Base-by-base conservation (phyloP, 2,888 invertebrate genomes). In the Ennomos fuscantarius region DNA sequence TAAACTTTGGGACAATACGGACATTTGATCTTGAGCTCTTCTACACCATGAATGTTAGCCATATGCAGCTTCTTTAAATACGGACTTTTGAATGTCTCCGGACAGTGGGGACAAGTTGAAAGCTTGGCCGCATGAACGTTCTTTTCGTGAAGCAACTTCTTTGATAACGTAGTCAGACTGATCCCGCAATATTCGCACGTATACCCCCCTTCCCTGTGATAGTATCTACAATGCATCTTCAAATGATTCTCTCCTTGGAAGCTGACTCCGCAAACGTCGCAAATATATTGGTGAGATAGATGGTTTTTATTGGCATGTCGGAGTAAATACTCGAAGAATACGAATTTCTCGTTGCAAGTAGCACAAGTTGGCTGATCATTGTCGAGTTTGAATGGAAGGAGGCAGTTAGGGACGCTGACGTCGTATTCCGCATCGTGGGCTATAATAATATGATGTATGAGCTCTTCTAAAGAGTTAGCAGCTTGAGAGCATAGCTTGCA, bases 201-300 rank as follows among this genome's bases (percentile, higher is more conserved):
- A 41, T 92, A 89, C 0, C 92, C 91, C 0, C 91, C 91, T 52
- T 87, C 86, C 51, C 86, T 80, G 32, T 91, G 91, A 44, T 91
- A 92, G 52, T 92, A 91, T 31, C 92, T 78, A 36, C 88, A 83
- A 55, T 92, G 92, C 92, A 92, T 92, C 69, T 86, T 86, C 60
- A 92, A 70, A 63, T 91, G 90, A 35, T 89, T 90, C 59, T 92
- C 91, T 0, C 91, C 91, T 74, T 91, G 92, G 55, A 92, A 92
- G 52, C 91, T 91, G 0, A 88, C 87, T 0, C 91, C 91, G 33
- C 92, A 92, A 0, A 91, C 86, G 34, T 92, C 91, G 37, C 92
- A 92, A 3, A 90, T 90, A 37, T 89, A 92, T 41, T 89, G 88
- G n/a, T 92, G 92, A 0, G 85, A 81, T 0, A 92, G 66, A 55